These are phyloP conservation scores for Pandemis heparana DNA, from an alignment of 2,888 invertebrate genomes.

Conservation along the genomic window DNA sequence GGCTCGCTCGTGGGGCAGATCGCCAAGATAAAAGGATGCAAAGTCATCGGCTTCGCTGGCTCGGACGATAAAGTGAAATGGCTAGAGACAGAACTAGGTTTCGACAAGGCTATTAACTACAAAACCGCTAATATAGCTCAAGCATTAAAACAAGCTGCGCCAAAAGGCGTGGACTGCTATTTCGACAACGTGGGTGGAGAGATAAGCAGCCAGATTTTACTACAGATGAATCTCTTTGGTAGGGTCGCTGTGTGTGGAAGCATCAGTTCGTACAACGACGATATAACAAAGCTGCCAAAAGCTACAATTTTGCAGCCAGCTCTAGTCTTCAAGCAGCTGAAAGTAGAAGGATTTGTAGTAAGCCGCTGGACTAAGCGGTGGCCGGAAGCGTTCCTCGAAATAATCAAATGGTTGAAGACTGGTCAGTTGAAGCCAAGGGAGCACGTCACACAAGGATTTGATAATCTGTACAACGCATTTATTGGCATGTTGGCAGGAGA, in stretches of 20 bases:
- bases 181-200: slow-evolving; percentile 92
- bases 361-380: slow-evolving; percentile 78
- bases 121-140: slow-evolving; percentile 85
- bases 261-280: slow-evolving; percentile 84
- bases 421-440: slow-evolving; percentile 87
- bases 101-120: slow-evolving; percentile 90
- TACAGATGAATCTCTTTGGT: slow-evolving; percentile 86
- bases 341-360: slow-evolving; percentile 83
- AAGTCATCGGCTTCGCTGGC: slow-evolving; percentile 89
- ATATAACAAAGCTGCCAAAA: slow-evolving; percentile 56
- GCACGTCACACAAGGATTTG: slow-evolving; percentile 88
- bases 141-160: slow-evolving; percentile 87
- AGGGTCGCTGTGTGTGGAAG: slow-evolving; percentile 87
- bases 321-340: slow-evolving; percentile 80
- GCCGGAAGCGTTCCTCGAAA: slow-evolving; percentile 82
- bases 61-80: slow-evolving; percentile 89
- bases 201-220: slow-evolving; percentile 84
- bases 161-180: slow-evolving; percentile 90
- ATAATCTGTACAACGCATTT: slow-evolving; percentile 64
- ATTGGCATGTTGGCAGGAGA: slow-evolving; percentile 71
- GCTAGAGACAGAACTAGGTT: slow-evolving; percentile 87
- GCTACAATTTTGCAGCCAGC: slow-evolving; percentile 76
- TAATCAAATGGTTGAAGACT: slow-evolving; percentile 83
- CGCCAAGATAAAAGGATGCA: slow-evolving; percentile 88
- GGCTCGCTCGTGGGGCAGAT: slow-evolving; percentile 91